Base-by-base conservation (phyloP, 2,113 vertebrate genomes). In the Corynorhinus townsendii region DNA sequence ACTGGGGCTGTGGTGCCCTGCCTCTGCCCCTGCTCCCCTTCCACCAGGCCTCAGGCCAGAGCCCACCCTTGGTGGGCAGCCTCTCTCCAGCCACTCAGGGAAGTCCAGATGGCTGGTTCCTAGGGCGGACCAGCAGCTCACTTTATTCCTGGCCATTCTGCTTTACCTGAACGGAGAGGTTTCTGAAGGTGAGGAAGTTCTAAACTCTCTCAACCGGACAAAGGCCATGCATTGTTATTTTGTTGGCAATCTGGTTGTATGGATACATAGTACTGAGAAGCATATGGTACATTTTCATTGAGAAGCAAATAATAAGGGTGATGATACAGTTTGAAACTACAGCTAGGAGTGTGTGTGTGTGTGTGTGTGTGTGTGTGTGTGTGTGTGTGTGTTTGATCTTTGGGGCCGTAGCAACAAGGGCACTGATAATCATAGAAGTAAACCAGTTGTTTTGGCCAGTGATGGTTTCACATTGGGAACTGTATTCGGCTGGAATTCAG, bases 21-120 rank as follows among this genome's bases (percentile, higher is more conserved):
- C 38, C 17, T 0, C 11, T 3, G 19, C n/a, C 1, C 11, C 10
- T 10, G 2, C 28, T 4, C 2, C 8, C 72, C 17, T 12, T 9
- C 0, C 26, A 28, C 8, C 24, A 62, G n/a, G 1, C 38, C 62
- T 11, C 56, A 6, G 11, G 3, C 54, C 2, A 16, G 30, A 82
- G 35, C 16, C 35, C n/a, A 94, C 33, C 24, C 0, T 17, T 4
- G 0, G 73, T 0, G 3, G 6, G 47, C 30, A 69, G 20, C 35
- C 28, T 54, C 54, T 52, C 22, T 69, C 52, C 17, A 33, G 7
- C 11, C 0, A 9, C 14, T 11, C 54, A 22, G 62, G 17, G n/a
- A 82, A 54, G 75, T 77, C 30, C 20, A 22, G 8, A 14, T 28
- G 35, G 30, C 20, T 11, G 3, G 24, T 49, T 49, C 35, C 15